These are phyloP conservation scores for Stratiomys singularior DNA, from an alignment of 2,888 invertebrate genomes.

Conservation along the genomic window DNA sequence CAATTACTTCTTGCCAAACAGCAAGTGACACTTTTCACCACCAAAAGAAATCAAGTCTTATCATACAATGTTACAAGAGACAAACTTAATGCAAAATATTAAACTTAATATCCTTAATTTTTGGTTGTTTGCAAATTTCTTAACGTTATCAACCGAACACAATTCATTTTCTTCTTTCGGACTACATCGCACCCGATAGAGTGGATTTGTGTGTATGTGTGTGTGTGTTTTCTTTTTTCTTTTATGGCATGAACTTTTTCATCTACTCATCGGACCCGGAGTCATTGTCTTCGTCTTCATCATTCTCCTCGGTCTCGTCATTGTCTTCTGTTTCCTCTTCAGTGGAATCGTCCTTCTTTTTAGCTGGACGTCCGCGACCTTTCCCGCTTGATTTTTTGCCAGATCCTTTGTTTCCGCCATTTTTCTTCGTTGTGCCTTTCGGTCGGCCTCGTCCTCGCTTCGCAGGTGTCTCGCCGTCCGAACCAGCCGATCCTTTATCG, in stretches of 20 bases:
- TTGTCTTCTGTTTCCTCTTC: conserved; percentile 55
- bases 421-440: conserved; percentile 69
- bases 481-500: conserved; percentile 69
- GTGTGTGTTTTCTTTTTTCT: too few species aligned
- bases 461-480: conserved; percentile 68
- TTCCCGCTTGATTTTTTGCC: conserved; percentile 52
- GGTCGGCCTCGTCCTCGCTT: conserved; percentile 70
- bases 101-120: not conserved
- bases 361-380: conserved; percentile 54
- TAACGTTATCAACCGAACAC: conserved; percentile 23
- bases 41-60: too few species aligned
- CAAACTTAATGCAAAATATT: not conserved
- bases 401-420: conserved; percentile 57
- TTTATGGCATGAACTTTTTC: not conserved
- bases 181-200: not conserved
- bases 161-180: conserved; percentile 26
- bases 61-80: not conserved
- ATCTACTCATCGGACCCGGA: conserved; percentile 55
- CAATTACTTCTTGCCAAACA: not conserved
- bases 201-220: too few species aligned
- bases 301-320: conserved; percentile 55
- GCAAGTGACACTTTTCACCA: not conserved
- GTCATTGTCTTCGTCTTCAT: conserved; percentile 55
- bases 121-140: not conserved
- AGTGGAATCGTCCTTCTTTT: conserved; percentile 55